These are phyloP conservation scores for Scotopteryx bipunctaria DNA, from an alignment of 2,888 invertebrate species.

Conservation along the genomic window DNA sequence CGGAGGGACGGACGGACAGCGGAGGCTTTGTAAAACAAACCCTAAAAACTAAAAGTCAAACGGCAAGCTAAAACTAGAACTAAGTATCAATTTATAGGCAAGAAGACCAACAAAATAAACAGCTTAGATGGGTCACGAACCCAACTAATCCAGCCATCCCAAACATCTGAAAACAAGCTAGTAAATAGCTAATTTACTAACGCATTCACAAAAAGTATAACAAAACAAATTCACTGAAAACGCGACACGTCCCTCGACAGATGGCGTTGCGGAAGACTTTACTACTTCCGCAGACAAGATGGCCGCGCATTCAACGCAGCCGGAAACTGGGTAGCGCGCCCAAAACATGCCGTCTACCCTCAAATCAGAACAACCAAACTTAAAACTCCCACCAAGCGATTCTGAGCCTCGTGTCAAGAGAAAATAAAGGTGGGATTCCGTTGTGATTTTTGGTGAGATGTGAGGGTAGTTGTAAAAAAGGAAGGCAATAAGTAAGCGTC, in stretches of 20 bases:
- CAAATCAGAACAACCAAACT: constrained; percentile 29
- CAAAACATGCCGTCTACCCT: constrained; percentile 59
- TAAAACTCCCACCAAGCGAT: not conserved
- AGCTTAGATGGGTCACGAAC: too few relatives aligned
- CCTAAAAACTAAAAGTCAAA: too few relatives aligned
- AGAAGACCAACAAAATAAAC: too few relatives aligned
- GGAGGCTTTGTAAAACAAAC: too few relatives aligned
- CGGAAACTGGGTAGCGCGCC: constrained; percentile 72
- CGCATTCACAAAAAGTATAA: constrained; percentile 43
- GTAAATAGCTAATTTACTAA: constrained; percentile 35
- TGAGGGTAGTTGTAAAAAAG: constrained; percentile 39
- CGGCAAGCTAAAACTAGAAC: too few relatives aligned
- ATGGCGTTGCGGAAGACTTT: constrained; percentile 78
- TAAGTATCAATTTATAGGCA: too few relatives aligned
- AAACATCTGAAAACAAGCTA: constrained; percentile 21
- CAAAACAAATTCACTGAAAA: constrained; percentile 45
- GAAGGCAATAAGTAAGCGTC: constrained; percentile 61
- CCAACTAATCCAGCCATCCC: not conserved
- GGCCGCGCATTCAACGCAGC: constrained; percentile 71
- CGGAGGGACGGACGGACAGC: too few relatives aligned
- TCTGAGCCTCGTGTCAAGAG: not conserved
- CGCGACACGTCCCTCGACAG: constrained; percentile 52
- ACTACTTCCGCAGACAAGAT: constrained; percentile 82
- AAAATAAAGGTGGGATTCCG: constrained; percentile 1
- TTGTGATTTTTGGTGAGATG: constrained; percentile 4